Evolutionary conservation across 1,140 invertebrate species (phyloP), one percentile per base, ranked within the genome.

Genomic region (Octopus sinensis): DNA sequence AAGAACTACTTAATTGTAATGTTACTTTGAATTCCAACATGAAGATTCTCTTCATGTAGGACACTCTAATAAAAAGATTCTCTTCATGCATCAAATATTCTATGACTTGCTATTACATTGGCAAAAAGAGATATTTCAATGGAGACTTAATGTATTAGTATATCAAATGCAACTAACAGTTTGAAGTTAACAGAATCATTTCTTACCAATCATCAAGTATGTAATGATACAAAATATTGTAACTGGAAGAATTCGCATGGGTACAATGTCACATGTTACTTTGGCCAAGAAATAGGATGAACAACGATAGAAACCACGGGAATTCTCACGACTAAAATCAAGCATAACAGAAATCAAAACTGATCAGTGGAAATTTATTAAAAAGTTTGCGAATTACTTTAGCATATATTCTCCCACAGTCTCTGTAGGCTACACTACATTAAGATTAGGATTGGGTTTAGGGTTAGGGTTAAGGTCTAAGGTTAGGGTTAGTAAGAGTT

Each of bases 141-240:
- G 76, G 10, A 77, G n/a, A n/a, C n/a, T 77, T 77, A 12, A 43
- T 43, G 30, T 43, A 43, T 43, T 43, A 43, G 30, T 43, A 43
- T 43, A 43, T 43, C 30, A 43, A 43, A 43, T 77, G 30, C 12
- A 79, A 68, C 30, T 51, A 12, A 77, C 12, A 77, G 30, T 77
- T 12, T 77, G 12, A 10, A 23, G 13, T 23, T 30, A 77, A 10
- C 12, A 30, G 12, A 77, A 51, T 77, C 51, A 77, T 77, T 12
- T 23, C 83, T 83, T 83, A 91, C 90, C 90, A 53, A 91, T 86
- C 90, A 91, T 91, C 77, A 84, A 91, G 84, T 90, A 91, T 1
- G 84, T 86, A 23, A 91, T 87, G 10, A 80, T 73, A 53, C 87
- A 85, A 82, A 91, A 91, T 17, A 89, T 76, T 2, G 86, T 71